These are phyloP conservation scores for Formica selysi DNA, from an alignment of 1,140 invertebrate genomes.

Conservation along the genomic window DNA sequence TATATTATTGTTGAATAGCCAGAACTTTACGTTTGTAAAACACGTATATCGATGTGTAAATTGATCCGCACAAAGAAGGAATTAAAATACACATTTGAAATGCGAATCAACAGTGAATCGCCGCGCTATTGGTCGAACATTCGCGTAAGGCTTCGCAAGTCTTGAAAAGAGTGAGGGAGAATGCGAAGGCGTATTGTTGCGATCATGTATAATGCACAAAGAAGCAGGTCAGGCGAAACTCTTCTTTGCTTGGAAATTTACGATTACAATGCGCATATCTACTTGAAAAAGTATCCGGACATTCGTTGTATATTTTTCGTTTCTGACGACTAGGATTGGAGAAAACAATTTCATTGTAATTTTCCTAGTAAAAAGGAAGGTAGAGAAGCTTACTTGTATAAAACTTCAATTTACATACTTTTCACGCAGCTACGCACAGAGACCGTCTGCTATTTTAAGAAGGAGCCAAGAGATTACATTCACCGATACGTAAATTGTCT, in stretches of 20 bases:
- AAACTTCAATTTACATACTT: conserved; percentile 9
- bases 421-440: too few species aligned
- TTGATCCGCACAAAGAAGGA: neutral
- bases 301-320: neutral
- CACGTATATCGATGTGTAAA: neutral
- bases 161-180: conserved; percentile 13
- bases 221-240: neutral
- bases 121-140: neutral
- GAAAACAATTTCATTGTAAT: neutral
- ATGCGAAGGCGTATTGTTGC: conserved; percentile 16
- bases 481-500: neutral
- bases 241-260: conserved; percentile 15
- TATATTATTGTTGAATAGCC: neutral
- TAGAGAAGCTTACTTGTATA: neutral
- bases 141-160: neutral
- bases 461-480: conserved; percentile 7
- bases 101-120: neutral
- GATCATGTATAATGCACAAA: conserved; percentile 31
- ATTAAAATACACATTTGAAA: neutral
- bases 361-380: neutral
- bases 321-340: neutral
- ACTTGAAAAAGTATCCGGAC: neutral
- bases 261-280: conserved; percentile 41
- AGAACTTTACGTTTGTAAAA: neutral
- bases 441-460: neutral